Evolutionary conservation across 2,797 vertebrate species (phyloP).

Genomic region (Dendrocincla fuliginosa): DNA sequence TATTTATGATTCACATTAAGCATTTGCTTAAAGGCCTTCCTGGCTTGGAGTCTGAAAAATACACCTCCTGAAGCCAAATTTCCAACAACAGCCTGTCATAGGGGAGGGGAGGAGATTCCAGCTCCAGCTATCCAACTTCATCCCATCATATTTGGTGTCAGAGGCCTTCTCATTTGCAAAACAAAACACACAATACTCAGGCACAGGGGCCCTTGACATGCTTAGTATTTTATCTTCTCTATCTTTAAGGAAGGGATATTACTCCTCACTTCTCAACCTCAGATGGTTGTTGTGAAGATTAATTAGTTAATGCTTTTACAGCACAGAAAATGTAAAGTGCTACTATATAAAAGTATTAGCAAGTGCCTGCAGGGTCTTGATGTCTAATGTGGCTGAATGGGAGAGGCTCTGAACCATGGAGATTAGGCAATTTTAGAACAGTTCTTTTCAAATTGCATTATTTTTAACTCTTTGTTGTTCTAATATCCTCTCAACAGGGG

Average conservation of each 20-base stretch:
- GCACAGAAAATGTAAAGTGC: slow-evolving; percentile 35
- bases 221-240: slow-evolving; percentile 17
- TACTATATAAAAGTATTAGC: slow-evolving; percentile 58
- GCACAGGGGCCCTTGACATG: background rate
- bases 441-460: slow-evolving; percentile 41
- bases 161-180: background rate
- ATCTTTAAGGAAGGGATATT: slow-evolving; percentile 19
- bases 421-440: slow-evolving; percentile 56
- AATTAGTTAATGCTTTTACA: slow-evolving; percentile 64
- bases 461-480: slow-evolving; percentile 50
- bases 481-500: background rate
- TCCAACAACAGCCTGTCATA: background rate
- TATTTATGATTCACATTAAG: background rate
- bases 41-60: background rate
- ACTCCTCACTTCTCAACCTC: slow-evolving; percentile 16
- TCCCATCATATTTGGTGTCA: background rate
- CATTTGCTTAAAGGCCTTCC: background rate
- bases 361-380: slow-evolving; percentile 54
- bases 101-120: background rate
- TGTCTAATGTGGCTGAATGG: slow-evolving; percentile 43
- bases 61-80: background rate
- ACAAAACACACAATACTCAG: background rate
- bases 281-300: slow-evolving; percentile 48
- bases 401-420: slow-evolving; percentile 37
- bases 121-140: background rate